Conservation (phyloP, 2,113 vertebrate species). For the Chloroceryle aenea region DNA sequence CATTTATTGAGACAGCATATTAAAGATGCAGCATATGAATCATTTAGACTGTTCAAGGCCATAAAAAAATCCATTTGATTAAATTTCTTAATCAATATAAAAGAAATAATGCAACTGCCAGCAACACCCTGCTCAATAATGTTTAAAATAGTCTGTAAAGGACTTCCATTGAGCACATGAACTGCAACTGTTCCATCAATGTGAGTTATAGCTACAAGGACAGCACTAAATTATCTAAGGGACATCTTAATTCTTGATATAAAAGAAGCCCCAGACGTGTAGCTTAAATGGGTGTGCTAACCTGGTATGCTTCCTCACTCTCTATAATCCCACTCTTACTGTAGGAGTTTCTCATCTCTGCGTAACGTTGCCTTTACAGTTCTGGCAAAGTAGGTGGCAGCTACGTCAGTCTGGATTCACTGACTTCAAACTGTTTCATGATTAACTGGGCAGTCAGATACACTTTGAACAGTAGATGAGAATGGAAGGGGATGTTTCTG, state of each 20-base stretch:
- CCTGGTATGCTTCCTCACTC: neutral
- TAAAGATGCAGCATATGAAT: neutral
- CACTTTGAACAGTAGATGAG: neutral
- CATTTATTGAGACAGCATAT: neutral
- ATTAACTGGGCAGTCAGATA: neutral
- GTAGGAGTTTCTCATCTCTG: neutral
- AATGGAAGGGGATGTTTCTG: neutral
- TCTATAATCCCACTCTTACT: neutral
- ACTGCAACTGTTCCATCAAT: neutral
- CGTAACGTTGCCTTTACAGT: fast-evolving
- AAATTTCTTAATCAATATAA: slow-evolving; percentile 49
- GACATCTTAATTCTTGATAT: neutral
- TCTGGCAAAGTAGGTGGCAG: neutral
- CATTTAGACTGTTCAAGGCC: neutral
- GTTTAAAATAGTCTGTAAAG: slow-evolving; percentile 12
- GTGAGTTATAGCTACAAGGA: neutral
- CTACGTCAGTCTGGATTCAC: fast-evolving
- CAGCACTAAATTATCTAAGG: neutral
- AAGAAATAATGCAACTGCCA: slow-evolving; percentile 37
- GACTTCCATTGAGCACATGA: neutral
- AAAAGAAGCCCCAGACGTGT: neutral
- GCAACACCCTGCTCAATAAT: neutral
- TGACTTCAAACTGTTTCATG: too few relatives aligned
- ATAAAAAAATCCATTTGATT: neutral
- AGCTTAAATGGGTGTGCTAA: neutral